Conservation (phyloP, 2,797 vertebrate genomes). For the Notolabrus celidotus region DNA sequence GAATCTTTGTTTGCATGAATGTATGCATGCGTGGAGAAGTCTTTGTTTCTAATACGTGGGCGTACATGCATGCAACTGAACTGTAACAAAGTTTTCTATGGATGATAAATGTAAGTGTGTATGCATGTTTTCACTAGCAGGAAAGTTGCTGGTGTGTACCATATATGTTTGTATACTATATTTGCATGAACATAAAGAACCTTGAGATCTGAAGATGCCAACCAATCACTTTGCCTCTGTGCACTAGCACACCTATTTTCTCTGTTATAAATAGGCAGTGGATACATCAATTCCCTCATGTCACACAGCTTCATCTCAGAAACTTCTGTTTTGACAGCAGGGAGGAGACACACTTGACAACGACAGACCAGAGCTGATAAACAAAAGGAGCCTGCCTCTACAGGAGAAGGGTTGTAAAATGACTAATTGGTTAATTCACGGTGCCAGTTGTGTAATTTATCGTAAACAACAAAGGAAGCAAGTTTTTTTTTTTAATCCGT, state of each 20-base stretch:
- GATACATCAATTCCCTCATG: conserved; percentile 59
- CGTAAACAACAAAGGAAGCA: too few species aligned
- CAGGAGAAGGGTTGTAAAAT: background rate
- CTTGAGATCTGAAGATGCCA: conserved; percentile 41
- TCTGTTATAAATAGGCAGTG: conserved; percentile 70
- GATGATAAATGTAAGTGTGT: background rate
- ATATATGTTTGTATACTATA: background rate
- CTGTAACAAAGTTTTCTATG: background rate
- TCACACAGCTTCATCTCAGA: conserved; percentile 56
- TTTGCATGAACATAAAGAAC: conserved; percentile 3
- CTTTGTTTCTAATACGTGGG: background rate
- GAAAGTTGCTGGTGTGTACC: conserved; percentile 1
- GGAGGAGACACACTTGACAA: conserved; percentile 41
- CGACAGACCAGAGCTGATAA: conserved; percentile 38
- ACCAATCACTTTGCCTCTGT: conserved; percentile 58
- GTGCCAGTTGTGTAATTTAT: background rate
- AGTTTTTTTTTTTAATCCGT: too few species aligned
- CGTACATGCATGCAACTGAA: background rate
- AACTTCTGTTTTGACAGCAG: conserved; percentile 57
- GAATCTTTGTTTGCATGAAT: background rate
- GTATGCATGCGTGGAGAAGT: background rate
- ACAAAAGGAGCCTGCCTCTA: conserved; percentile 15
- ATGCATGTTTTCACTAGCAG: conserved; percentile 10
- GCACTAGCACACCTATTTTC: conserved; percentile 57
- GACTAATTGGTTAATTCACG: background rate